Conservation (phyloP, 1,140 invertebrate genomes). For the Neotoxoptera formosana region DNA sequence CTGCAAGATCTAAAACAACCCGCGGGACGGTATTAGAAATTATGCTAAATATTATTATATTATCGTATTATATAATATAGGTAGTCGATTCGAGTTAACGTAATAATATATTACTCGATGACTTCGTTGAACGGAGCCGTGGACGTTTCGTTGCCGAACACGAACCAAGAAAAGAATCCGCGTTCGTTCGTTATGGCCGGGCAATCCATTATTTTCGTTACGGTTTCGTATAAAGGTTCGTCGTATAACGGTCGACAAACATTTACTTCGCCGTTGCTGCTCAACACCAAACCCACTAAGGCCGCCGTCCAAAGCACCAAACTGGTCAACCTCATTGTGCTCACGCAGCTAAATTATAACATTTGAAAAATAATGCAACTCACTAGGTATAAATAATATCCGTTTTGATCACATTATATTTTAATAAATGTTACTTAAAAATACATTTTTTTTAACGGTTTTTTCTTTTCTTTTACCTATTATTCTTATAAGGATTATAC, state of each 20-base stretch:
- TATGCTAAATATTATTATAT: not conserved
- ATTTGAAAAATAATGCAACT: too few species aligned
- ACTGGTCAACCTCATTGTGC: slow-evolving; percentile 17
- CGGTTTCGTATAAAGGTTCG: slow-evolving; percentile 67
- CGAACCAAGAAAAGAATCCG: slow-evolving; percentile 69
- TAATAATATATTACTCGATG: too few species aligned
- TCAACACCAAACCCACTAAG: slow-evolving; percentile 60
- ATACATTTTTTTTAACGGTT: not conserved
- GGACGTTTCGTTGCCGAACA: slow-evolving; percentile 62
- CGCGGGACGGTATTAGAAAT: not conserved
- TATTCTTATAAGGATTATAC: not conserved
- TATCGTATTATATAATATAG: too few species aligned
- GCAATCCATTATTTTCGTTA: slow-evolving; percentile 69
- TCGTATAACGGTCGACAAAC: slow-evolving; percentile 72
- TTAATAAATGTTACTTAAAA: not conserved
- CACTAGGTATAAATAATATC: rapidly evolving
- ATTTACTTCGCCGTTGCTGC: slow-evolving; percentile 64
- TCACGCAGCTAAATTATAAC: slow-evolving; percentile 17
- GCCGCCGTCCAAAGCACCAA: slow-evolving; percentile 60
- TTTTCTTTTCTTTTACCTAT: not conserved
- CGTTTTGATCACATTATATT: not conserved
- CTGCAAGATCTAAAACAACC: slow-evolving; percentile 71
- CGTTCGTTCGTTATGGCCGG: slow-evolving; percentile 67
- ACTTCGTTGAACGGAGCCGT: slow-evolving; percentile 48
- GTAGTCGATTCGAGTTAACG: too few species aligned